Base-by-base conservation (phyloP, 2,113 vertebrate species). In the Callocephalon fimbriatum region DNA sequence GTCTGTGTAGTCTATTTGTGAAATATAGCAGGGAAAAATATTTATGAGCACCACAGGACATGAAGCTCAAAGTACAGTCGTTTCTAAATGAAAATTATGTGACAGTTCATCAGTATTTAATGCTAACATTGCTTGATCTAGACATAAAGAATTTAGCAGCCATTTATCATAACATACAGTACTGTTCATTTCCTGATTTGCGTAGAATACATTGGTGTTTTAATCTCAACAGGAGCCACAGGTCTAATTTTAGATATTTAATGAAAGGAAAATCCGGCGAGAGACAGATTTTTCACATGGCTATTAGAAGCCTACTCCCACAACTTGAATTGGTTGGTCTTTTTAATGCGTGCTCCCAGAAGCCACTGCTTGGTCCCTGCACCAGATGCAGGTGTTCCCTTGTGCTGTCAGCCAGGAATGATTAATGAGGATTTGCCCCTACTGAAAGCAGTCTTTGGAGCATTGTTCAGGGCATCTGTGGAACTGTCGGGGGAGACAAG, bases 351-450 rank as follows among this genome's bases (percentile, higher is more conserved):
- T 1, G 37, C 88, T 98, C 97, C 95, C 96, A 96, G 87, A 96
- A 98, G 93, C 97, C 94, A 74, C 88, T 92, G 97, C 97, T 92
- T 97, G 96, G 97, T 97, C 98, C 91, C 96, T 94, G 92, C 91
- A 96, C 96, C 98, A 98, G 98, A 98, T 98, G 98, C 98, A 98
- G 98, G 98, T 98, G 98, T 98, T 98, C 97, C 97, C 98, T 98
- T 98, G 98, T 98, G 98, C 98, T 99, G 98, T 98, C 98, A 98
- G 98, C 97, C 96, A 98, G 97, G 97, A 98, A 98, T 99, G 98
- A 99, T 99, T 99, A 99, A 98, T 99, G 98, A 99, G 98, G 98
- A 98, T 98, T 98, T 98, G 97, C 98, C 98, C 98, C 98, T 96
- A 97, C 98, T 98, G 98, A 98, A 98, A 98, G 98, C 98, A 98